Percentiles rank a stretch among this genome's conserved stretches.
Conservation (phyloP, 2,797 vertebrate genomes). For the Saxicola maurus region DNA sequence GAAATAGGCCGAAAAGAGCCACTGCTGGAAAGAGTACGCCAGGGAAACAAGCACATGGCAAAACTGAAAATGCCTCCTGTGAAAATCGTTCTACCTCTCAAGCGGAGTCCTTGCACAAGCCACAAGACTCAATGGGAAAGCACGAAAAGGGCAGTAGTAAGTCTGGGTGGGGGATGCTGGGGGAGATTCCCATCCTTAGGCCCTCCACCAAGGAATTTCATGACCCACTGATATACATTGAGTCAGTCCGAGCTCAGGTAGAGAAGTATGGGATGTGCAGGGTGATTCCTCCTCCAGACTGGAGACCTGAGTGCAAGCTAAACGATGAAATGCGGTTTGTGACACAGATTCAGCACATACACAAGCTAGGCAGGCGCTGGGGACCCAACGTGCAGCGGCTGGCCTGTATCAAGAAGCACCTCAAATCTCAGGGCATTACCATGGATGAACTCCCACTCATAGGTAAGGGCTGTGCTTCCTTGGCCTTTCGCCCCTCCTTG, state of each 20-base stretch:
- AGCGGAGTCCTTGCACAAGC: constrained; percentile 84
- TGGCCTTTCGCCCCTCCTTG: not conserved
- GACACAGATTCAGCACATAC: constrained; percentile 96
- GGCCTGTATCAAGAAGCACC: constrained; percentile 99
- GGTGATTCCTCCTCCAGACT: constrained; percentile 91
- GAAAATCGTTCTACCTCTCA: constrained; percentile 90
- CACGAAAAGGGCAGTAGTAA: constrained; percentile 79
- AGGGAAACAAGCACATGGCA: constrained; percentile 94
- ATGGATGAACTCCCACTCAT: constrained; percentile 98
- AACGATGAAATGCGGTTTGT: constrained; percentile 98
- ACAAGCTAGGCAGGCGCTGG: constrained; percentile 98
- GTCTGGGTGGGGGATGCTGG: constrained; percentile 84
- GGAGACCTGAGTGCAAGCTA: constrained; percentile 98
- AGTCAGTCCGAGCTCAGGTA: constrained; percentile 88
- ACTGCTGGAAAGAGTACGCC: constrained; percentile 87
- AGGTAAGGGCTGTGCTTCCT: constrained; percentile 76
- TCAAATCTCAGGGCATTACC: constrained; percentile 99
- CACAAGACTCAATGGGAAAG: constrained; percentile 78
- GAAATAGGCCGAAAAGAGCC: constrained; percentile 90
- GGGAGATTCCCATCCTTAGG: constrained; percentile 86
- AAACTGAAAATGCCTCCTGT: constrained; percentile 81
- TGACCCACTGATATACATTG: constrained; percentile 94
- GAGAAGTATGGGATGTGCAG: constrained; percentile 93
- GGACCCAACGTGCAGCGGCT: constrained; percentile 96
- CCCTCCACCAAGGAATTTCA: constrained; percentile 92